These are phyloP conservation scores for Kryptolebias ocellatus DNA, from an alignment of 2,797 vertebrate species.

Conservation along the genomic window DNA sequence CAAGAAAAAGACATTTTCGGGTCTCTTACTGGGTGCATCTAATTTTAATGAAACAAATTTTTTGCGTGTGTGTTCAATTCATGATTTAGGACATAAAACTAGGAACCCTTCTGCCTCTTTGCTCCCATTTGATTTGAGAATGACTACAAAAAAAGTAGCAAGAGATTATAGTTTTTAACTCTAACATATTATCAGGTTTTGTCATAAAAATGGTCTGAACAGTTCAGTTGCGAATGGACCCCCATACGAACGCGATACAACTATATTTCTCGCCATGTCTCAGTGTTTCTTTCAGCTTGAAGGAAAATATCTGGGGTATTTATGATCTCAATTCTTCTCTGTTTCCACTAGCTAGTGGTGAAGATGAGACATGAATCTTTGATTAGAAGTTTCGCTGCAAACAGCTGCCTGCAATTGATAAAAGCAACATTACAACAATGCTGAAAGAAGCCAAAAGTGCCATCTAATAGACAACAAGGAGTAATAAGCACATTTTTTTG, in stretches of 20 bases:
- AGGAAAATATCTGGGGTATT: neutral
- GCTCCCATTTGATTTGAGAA: neutral
- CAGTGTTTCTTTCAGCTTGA: neutral
- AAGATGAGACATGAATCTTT: neutral
- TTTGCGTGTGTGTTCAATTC: neutral
- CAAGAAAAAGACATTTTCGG: neutral
- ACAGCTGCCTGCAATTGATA: neutral
- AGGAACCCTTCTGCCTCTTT: neutral
- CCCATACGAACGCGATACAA: neutral
- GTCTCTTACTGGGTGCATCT: slow-evolving; percentile 16
- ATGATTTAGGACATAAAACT: slow-evolving; percentile 9
- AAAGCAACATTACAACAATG: neutral
- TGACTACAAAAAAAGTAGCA: neutral
- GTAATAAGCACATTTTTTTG: neutral
- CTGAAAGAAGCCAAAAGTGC: neutral
- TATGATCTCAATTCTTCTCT: neutral
- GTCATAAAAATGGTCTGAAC: neutral
- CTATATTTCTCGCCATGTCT: too few species aligned
- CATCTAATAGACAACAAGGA: neutral
- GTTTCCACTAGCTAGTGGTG: neutral
- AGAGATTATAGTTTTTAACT: neutral
- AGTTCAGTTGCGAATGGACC: neutral
- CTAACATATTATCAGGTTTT: neutral
- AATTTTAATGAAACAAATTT: slow-evolving; percentile 7
- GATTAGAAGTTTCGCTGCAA: neutral